Evolutionary conservation across 2,888 invertebrate genomes (phyloP).

Genomic region (Ormyrus rosae): DNA sequence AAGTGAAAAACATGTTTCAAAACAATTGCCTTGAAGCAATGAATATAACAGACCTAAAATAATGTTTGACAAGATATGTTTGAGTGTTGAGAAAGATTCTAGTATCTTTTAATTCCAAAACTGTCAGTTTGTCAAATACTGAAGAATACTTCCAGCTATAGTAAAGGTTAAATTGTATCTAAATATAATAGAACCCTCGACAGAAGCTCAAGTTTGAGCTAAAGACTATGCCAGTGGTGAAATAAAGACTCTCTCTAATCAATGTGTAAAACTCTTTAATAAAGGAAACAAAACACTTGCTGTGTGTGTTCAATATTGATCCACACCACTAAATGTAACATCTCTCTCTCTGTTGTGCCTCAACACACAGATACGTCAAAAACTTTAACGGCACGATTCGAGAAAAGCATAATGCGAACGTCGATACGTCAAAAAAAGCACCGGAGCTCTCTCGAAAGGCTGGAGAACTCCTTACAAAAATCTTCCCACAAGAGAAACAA

Average conservation of each 20-base stretch:
- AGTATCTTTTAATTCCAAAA: background rate
- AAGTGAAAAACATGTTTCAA: background rate
- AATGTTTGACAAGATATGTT: too few species aligned
- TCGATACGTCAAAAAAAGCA: conserved; percentile 1
- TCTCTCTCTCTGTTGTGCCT: conserved; percentile 21
- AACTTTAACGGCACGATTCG: conserved; percentile 13
- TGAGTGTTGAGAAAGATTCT: too few species aligned
- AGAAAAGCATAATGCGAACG: background rate
- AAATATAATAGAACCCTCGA: background rate
- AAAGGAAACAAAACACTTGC: conserved; percentile 43
- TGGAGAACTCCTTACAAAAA: too few species aligned
- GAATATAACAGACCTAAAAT: background rate
- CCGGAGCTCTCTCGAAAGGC: too few species aligned
- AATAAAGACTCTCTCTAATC: conserved; percentile 21
- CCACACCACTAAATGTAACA: conserved; percentile 33
- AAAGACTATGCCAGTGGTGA: background rate
- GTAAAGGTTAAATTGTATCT: conserved; percentile 1
- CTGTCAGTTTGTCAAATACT: conserved; percentile 2
- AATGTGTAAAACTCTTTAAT: conserved; percentile 38
- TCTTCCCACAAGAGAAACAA: background rate
- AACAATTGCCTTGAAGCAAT: background rate
- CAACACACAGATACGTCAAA: conserved; percentile 15
- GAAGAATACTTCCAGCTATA: background rate
- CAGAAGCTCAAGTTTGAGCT: background rate
- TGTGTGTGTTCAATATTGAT: conserved; percentile 48